These are phyloP conservation scores for Theristicus caerulescens DNA, from an alignment of 2,113 vertebrate genomes.

Conservation along the genomic window DNA sequence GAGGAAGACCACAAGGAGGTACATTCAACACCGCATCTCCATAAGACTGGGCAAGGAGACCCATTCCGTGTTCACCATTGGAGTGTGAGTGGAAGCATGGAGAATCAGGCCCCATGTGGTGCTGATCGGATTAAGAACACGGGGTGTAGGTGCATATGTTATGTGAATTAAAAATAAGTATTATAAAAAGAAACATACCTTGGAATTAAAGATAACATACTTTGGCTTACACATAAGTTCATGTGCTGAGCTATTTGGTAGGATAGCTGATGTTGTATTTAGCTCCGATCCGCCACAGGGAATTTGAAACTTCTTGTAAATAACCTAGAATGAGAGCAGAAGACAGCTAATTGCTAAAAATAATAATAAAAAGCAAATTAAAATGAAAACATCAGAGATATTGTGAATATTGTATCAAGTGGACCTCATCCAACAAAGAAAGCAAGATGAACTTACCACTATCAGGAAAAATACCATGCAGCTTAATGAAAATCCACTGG, in stretches of 20 bases:
- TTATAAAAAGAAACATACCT: slow-evolving; percentile 72
- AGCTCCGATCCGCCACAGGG: slow-evolving; percentile 14
- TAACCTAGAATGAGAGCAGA: slow-evolving; percentile 69
- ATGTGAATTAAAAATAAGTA: slow-evolving; percentile 43
- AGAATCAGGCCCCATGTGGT: background rate
- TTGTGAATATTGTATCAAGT: background rate
- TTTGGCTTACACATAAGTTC: slow-evolving; percentile 71
- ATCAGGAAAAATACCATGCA: slow-evolving; percentile 93
- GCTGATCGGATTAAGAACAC: background rate
- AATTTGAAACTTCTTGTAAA: slow-evolving; percentile 82
- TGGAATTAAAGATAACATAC: slow-evolving; percentile 81
- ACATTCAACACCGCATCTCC: background rate
- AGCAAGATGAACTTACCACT: slow-evolving; percentile 82
- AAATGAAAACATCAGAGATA: background rate
- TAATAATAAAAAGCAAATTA: background rate
- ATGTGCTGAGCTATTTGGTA: slow-evolving; percentile 62
- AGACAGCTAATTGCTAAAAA: background rate
- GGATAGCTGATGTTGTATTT: slow-evolving; percentile 60
- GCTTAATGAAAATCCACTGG: slow-evolving; percentile 83
- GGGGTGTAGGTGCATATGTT: background rate
- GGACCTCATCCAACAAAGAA: background rate
- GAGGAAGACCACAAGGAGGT: background rate
- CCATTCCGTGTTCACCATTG: background rate
- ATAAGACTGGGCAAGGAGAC: background rate
- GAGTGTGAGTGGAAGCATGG: background rate